phyloP scores from a whole-genome alignment of 2,888 invertebrate species.

The Eudemis profundana region DNA sequence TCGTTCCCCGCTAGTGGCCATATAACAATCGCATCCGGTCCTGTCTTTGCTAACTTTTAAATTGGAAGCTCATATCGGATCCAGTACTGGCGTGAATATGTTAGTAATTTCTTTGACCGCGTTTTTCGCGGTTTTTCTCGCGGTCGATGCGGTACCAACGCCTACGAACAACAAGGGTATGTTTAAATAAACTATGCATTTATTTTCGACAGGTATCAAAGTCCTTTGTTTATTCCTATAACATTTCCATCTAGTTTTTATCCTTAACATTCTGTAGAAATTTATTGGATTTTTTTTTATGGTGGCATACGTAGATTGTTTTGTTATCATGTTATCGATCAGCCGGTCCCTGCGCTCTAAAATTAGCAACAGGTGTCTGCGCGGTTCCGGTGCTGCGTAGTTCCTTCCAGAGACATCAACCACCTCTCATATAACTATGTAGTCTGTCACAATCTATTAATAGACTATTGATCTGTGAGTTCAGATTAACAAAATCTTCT shows the following conservation, averaged over 20 bases:
- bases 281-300: slow-evolving; percentile 40
- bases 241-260: slow-evolving; percentile 32
- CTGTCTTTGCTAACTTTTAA: slow-evolving; percentile 41
- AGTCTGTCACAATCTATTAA: slow-evolving; percentile 8
- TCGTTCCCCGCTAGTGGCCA: slow-evolving; percentile 70
- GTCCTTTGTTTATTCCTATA: slow-evolving; percentile 9
- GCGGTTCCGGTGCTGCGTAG: slow-evolving; percentile 66
- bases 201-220: not conserved
- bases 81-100: slow-evolving; percentile 55
- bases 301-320: slow-evolving; percentile 45
- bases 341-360: slow-evolving; percentile 68
- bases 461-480: slow-evolving; percentile 25
- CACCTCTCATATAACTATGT: slow-evolving; percentile 56
- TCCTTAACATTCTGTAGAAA: slow-evolving; percentile 23
- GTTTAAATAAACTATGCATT: slow-evolving; percentile 34
- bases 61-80: slow-evolving; percentile 28
- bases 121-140: slow-evolving; percentile 73
- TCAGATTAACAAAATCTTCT: not conserved
- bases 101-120: slow-evolving; percentile 75
- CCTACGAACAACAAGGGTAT: slow-evolving; percentile 77
- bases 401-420: slow-evolving; percentile 55
- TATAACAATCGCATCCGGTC: slow-evolving; percentile 66
- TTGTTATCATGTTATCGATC: slow-evolving; percentile 72
- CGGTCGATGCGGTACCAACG: slow-evolving; percentile 71
- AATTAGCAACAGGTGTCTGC: slow-evolving; percentile 82